These are phyloP conservation scores for Xestia c-nigrum DNA, from an alignment of 2,888 invertebrate species.

Conservation along the genomic window DNA sequence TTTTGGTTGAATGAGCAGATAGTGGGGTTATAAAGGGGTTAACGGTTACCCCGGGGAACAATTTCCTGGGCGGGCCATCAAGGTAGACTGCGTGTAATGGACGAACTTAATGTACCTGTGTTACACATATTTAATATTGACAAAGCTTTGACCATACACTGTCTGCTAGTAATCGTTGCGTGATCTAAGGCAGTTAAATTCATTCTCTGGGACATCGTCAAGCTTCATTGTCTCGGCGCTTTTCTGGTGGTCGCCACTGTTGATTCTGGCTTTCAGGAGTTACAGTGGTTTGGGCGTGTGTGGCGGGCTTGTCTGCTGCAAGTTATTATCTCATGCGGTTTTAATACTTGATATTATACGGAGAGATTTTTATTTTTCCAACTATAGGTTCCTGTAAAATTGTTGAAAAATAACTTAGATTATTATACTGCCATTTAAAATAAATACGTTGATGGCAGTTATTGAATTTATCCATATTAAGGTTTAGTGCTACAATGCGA, in stretches of 20 bases:
- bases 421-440: not conserved
- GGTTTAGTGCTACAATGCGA: too few species aligned
- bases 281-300: too few species aligned
- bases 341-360: not conserved
- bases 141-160: conserved; percentile 31
- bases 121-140: conserved; percentile 57
- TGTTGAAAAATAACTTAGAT: not conserved
- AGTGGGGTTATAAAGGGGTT: conserved; percentile 71
- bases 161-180: too few species aligned
- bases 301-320: too few species aligned
- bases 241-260: too few species aligned
- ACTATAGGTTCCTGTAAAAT: not conserved
- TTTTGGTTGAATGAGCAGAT: conserved; percentile 59
- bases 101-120: conserved; percentile 43
- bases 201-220: too few species aligned
- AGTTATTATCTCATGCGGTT: not conserved
- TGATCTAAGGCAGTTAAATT: too few species aligned
- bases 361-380: not conserved
- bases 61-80: conserved; percentile 74
- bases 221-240: too few species aligned
- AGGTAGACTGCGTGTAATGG: conserved; percentile 70
- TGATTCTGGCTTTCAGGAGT: too few species aligned
- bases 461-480: not conserved
- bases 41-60: conserved; percentile 75
- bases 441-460: not conserved